These are phyloP conservation scores for Drosophila equinoxialis DNA, from an alignment of 1,140 invertebrate genomes.

Conservation along the genomic window DNA sequence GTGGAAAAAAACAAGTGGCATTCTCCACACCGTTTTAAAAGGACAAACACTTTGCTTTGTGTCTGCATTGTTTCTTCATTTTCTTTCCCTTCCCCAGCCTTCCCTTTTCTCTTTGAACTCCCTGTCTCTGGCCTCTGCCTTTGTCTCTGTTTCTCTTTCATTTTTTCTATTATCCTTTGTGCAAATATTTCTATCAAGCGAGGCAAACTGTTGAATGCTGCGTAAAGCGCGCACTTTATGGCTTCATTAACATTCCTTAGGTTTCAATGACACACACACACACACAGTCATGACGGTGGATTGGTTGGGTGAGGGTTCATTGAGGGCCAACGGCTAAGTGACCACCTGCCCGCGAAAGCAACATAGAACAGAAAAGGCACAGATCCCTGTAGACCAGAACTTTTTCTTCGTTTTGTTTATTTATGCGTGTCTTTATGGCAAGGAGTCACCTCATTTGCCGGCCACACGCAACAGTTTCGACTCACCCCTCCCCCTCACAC, in stretches of 20 bases:
- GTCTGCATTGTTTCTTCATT: slow-evolving; percentile 12
- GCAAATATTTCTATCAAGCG: slow-evolving; percentile 51
- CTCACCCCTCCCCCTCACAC: not conserved
- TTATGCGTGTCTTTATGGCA: slow-evolving; percentile 42
- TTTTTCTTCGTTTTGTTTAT: slow-evolving; percentile 22
- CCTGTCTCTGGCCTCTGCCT: not conserved
- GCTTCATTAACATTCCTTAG: slow-evolving; percentile 73
- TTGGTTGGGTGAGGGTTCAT: slow-evolving; percentile 8
- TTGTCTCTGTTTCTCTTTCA: slow-evolving; percentile 22
- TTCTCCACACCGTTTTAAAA: slow-evolving; percentile 6
- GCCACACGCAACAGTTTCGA: slow-evolving; percentile 43
- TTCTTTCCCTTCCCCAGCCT: not conserved
- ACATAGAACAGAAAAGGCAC: slow-evolving; percentile 14
- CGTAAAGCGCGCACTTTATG: slow-evolving; percentile 68
- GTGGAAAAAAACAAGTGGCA: slow-evolving; percentile 2
- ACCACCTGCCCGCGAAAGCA: slow-evolving; percentile 41
- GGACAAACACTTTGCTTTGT: slow-evolving; percentile 30
- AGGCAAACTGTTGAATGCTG: slow-evolving; percentile 55
- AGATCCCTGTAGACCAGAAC: not conserved
- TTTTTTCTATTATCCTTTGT: slow-evolving; percentile 10
- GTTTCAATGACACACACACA: slow-evolving; percentile 53
- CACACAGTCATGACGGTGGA: not conserved
- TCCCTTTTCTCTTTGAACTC: not conserved
- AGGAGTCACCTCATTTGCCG: slow-evolving; percentile 18
- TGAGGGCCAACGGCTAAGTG: slow-evolving; percentile 39